phyloP scores from a whole-genome alignment of 2,113 vertebrate genomes.

The Cnemophilus loriae region DNA sequence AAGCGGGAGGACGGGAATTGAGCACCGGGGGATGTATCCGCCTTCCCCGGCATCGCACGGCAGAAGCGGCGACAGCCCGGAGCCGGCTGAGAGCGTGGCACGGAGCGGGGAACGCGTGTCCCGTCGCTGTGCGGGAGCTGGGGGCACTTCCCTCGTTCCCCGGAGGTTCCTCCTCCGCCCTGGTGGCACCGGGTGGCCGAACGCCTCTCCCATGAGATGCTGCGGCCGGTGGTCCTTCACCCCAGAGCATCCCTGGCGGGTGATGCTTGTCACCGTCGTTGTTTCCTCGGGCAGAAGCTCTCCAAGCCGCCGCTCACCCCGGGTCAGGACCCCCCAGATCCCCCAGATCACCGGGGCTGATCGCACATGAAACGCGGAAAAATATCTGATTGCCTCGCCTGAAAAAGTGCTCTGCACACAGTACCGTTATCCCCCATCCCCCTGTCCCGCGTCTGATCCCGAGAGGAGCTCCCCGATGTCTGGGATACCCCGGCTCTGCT shows the following conservation, averaged over 20 bases:
- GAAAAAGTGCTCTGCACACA: background rate
- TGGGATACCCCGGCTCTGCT: background rate
- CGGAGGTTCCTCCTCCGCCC: background rate
- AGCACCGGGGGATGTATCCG: accelerated
- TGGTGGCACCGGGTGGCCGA: background rate
- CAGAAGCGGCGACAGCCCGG: background rate
- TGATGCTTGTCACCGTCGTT: background rate
- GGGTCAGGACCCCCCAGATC: too few species aligned
- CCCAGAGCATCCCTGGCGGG: background rate
- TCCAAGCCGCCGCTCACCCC: background rate
- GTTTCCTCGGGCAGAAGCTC: background rate
- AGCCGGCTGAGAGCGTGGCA: background rate
- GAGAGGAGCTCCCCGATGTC: accelerated
- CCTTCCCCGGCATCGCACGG: background rate
- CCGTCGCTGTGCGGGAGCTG: background rate
- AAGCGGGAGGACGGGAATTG: background rate
- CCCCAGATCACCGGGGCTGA: accelerated
- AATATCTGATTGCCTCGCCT: background rate
- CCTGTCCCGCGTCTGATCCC: accelerated
- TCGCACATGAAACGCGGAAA: too few species aligned
- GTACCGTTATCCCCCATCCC: background rate
- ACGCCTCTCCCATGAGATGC: background rate
- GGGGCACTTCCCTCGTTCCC: background rate
- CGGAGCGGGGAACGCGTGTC: background rate
- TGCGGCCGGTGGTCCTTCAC: background rate